Evolutionary conservation across 2,113 vertebrate species (phyloP).

Genomic region (Tapirus terrestris): DNA sequence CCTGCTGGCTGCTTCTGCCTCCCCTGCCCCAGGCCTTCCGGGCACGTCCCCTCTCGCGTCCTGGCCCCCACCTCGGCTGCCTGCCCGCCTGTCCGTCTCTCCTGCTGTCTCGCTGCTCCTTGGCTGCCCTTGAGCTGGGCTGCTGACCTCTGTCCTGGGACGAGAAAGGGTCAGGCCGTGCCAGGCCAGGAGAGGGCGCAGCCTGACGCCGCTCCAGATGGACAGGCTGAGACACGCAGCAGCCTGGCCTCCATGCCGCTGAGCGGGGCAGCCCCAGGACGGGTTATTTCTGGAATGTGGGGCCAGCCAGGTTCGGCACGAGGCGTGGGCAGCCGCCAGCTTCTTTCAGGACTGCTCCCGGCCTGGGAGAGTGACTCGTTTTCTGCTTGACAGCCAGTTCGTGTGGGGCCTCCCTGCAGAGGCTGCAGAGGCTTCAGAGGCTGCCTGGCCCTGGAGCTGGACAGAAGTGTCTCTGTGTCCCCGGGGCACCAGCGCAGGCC

Average conservation of each 20-base stretch:
- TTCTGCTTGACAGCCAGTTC: not conserved
- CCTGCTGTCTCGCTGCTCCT: not conserved
- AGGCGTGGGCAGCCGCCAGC: not conserved
- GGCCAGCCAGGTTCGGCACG: not conserved
- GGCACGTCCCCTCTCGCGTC: rapidly evolving
- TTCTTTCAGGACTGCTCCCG: not conserved
- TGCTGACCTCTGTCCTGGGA: not conserved
- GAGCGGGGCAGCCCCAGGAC: not conserved
- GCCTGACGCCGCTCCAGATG: not conserved
- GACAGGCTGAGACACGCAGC: not conserved
- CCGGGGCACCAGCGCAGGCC: rapidly evolving
- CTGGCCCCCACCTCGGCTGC: rapidly evolving
- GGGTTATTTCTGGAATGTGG: constrained; percentile 41
- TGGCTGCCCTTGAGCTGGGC: not conserved
- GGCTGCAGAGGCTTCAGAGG: not conserved
- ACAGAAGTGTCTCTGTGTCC: not conserved
- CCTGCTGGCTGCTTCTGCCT: not conserved
- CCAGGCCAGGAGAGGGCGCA: not conserved
- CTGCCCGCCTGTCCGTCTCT: rapidly evolving
- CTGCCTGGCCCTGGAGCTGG: rapidly evolving
- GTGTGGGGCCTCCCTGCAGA: not conserved
- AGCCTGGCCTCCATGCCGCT: rapidly evolving
- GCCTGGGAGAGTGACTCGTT: not conserved
- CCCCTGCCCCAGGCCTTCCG: not conserved
- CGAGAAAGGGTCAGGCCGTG: rapidly evolving